Evolutionary conservation across 2,888 invertebrate genomes (phyloP).

Genomic region (Oasisia sp.): DNA sequence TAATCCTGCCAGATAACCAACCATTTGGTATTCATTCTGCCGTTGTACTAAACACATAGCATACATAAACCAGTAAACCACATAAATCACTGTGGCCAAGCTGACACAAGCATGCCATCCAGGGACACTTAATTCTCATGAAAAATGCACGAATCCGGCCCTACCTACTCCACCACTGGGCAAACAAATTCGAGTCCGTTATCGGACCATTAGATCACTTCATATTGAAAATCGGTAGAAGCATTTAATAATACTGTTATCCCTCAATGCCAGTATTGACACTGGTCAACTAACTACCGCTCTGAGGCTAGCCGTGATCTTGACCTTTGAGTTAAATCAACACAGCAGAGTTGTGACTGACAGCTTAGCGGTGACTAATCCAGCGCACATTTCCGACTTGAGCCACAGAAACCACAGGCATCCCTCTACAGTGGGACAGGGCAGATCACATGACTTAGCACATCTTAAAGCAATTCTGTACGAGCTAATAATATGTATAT

Average conservation of each 20-base stretch:
- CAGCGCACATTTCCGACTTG: background rate
- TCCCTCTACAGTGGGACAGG: background rate
- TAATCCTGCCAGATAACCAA: background rate
- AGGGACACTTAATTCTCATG: background rate
- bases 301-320: background rate
- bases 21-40: background rate
- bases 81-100: background rate
- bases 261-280: background rate
- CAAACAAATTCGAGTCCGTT: background rate
- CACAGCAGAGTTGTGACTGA: background rate
- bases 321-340: constrained; percentile 17
- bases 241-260: background rate
- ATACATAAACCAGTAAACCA: background rate
- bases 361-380: background rate
- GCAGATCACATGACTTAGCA: background rate
- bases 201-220: background rate
- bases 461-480: background rate
- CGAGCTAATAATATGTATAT: no score
- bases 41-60: background rate
- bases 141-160: background rate
- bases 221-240: background rate
- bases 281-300: background rate
- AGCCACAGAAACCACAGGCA: background rate
- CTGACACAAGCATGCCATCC: background rate
- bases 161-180: background rate